phyloP scores from a whole-genome alignment of 2,888 invertebrate genomes.

The Hypomecis punctinalis region DNA sequence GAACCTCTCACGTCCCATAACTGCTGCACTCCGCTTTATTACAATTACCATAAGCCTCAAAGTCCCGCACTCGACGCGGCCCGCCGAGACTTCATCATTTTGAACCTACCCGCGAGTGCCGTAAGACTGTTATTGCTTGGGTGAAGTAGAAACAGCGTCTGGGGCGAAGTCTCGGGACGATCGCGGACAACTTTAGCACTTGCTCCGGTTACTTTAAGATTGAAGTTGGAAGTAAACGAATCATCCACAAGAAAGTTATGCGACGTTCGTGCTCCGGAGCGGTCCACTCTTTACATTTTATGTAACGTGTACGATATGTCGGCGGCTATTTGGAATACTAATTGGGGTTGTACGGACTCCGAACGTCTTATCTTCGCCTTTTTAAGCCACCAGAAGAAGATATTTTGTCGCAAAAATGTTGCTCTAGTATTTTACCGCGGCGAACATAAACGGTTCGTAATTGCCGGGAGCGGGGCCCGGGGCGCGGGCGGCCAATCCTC shows the following conservation, averaged over 20 bases:
- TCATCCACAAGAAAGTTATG: constrained; percentile 73
- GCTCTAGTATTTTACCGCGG: constrained; percentile 36
- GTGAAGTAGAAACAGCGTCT: constrained; percentile 81
- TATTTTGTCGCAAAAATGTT: constrained; percentile 36
- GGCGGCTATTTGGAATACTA: constrained; percentile 83
- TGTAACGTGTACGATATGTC: constrained; percentile 81
- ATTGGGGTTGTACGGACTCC: constrained; percentile 75
- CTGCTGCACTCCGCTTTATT: constrained; percentile 86
- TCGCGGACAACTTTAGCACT: constrained; percentile 74
- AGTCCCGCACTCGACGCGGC: constrained; percentile 82
- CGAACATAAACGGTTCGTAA: constrained; percentile 47
- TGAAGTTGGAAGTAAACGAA: constrained; percentile 65
- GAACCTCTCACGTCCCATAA: constrained; percentile 86
- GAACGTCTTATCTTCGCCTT: constrained; percentile 68
- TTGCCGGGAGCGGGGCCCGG: constrained; percentile 49
- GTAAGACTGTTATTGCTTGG: constrained; percentile 83
- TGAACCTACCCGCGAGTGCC: constrained; percentile 81
- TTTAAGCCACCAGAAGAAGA: constrained; percentile 46
- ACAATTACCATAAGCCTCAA: constrained; percentile 86
- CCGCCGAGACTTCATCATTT: constrained; percentile 77
- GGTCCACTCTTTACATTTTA: constrained; percentile 84
- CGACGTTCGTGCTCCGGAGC: constrained; percentile 78
- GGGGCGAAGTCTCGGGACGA: constrained; percentile 66
- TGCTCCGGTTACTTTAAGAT: constrained; percentile 69
- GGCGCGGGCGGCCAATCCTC: constrained; percentile 57